Base-by-base conservation (phyloP, 2,888 invertebrate species). In the Sarcophaga carnaria region DNA sequence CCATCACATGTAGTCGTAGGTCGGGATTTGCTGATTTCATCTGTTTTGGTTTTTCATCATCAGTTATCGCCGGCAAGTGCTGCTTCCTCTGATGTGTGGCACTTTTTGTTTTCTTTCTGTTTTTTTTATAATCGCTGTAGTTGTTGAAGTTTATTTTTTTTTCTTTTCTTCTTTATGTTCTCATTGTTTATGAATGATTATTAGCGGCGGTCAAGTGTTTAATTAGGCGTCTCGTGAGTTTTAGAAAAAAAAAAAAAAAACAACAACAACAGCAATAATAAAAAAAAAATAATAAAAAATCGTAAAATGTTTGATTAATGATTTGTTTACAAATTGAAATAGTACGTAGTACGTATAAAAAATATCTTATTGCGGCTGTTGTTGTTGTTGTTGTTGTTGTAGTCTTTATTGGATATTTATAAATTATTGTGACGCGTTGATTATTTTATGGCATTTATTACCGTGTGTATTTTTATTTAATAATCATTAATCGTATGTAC, bases 21-120 rank as follows among this genome's bases (percentile, higher is more conserved):
- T 87, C 87, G 87, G 87, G 87, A 87, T 77, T 82, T 76, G 84
- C 84, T 81, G 81, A 81, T 84, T 87, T 84, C 78, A 84, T 84
- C 80, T 83, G 74, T 70, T 80, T 54, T 87, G 80, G 74, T 62
- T 83, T 84, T 85, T 80, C 72, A 80, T 85, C 84, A 85, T 85
- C 84, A 85, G 84, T 80, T 85, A 76, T 80, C 67, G 72, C 67
- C 60, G 54, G 45, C 22, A 60, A 71, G 67, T 72, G 76, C 54
- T 45, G 62, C 54, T 74, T 27, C 17, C 49, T 49, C 17, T 20
- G 63, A 22, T 78, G 54, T 63, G 54, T 72, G 67, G 60, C 69
- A 75, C 64, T 76, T 49, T 66, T 27, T 27, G 5, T 27, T 27
- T 27, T 27, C 1, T 27, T 27, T 27, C 5, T 27, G 54, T 72